A percentile compares a stretch with the other conserved stretches of the same genome.
phyloP scores from a whole-genome alignment of 2,888 invertebrate genomes.

The Chloroclystis v-ata region DNA sequence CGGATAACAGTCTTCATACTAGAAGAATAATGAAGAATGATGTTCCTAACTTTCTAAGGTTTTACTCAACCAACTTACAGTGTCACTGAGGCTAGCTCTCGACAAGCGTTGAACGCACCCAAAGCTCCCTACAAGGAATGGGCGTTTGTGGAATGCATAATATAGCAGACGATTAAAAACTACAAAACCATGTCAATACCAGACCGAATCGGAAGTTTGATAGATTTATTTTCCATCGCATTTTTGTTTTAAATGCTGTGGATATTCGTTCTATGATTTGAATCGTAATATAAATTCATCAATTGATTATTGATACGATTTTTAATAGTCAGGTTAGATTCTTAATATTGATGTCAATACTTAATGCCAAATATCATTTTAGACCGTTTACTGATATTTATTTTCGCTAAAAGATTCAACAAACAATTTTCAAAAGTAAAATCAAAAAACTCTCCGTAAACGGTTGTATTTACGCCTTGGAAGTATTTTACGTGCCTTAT shows the following conservation, averaged over 20 bases:
- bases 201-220: slow-evolving; percentile 38
- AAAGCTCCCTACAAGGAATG: slow-evolving; percentile 69
- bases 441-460: neutral
- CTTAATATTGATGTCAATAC: no score
- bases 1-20: no score
- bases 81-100: slow-evolving; percentile 6
- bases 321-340: no score
- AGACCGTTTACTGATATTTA: neutral
- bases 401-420: neutral
- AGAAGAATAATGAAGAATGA: no score
- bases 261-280: no score
- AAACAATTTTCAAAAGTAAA: neutral
- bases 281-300: no score
- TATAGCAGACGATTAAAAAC: slow-evolving; percentile 74
- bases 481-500: slow-evolving; percentile 17
- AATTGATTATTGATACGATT: no score
- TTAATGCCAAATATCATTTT: neutral
- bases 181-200: slow-evolving; percentile 72
- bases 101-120: slow-evolving; percentile 48
- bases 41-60: no score
- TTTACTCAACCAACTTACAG: neutral
- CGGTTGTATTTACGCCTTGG: slow-evolving; percentile 10
- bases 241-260: no score
- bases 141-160: slow-evolving; percentile 77
- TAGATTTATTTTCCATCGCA: slow-evolving; percentile 25